These are phyloP conservation scores for Hypsopygia costalis DNA, from an alignment of 2,888 invertebrate species.

Conservation along the genomic window DNA sequence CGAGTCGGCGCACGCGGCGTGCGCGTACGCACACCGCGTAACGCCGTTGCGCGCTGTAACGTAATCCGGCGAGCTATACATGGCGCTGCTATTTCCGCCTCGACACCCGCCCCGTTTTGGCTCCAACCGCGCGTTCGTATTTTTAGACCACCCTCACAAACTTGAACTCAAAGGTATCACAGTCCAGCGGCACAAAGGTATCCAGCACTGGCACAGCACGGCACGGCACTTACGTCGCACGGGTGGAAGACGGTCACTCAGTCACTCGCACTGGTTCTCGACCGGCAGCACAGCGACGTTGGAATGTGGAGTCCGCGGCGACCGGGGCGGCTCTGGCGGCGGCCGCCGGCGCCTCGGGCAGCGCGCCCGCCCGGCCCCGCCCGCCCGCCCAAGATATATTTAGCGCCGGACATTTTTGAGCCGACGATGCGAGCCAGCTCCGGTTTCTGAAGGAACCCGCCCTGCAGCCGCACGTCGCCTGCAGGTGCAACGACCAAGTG, in stretches of 20 bases:
- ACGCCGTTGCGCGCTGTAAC: conserved; percentile 48
- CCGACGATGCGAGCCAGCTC: conserved; percentile 65
- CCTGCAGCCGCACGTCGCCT: conserved; percentile 31
- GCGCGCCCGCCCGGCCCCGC: conserved; percentile 26
- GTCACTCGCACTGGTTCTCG: conserved; percentile 63
- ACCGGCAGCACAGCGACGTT: conserved; percentile 80
- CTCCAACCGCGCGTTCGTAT: conserved; percentile 50
- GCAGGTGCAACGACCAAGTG: conserved; percentile 41
- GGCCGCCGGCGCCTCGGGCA: conserved; percentile 31
- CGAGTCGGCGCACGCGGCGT: neutral
- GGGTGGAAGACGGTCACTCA: conserved; percentile 75
- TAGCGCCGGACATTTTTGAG: conserved; percentile 69
- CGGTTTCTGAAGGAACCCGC: conserved; percentile 57
- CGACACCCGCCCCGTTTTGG: conserved; percentile 46
- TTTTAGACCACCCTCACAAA: conserved; percentile 46
- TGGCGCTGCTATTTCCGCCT: conserved; percentile 57
- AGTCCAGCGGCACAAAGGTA: conserved; percentile 1
- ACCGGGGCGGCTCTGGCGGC: conserved; percentile 83
- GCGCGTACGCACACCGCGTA: conserved; percentile 14
- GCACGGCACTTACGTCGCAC: conserved; percentile 78
- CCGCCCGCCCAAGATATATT: conserved; percentile 44
- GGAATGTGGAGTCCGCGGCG: conserved; percentile 87
- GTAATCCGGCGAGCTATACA: conserved; percentile 67
- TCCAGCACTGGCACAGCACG: conserved; percentile 53
- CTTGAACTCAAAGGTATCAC: conserved; percentile 22